phyloP scores from a whole-genome alignment of 1,140 invertebrate genomes.

The Drosophila carrolli region DNA sequence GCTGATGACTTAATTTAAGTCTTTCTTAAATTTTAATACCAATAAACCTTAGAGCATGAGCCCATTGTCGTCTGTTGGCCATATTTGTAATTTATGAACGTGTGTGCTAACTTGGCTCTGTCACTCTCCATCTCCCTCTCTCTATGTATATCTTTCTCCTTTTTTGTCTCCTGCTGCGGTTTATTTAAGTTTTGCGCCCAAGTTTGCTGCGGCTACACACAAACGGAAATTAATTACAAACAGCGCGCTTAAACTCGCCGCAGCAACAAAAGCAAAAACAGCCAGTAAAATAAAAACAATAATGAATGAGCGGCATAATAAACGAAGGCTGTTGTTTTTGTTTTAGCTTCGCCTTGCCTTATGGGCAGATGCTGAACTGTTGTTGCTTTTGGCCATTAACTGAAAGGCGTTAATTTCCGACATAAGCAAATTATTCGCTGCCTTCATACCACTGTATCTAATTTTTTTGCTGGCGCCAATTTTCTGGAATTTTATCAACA shows the following conservation, averaged over 20 bases:
- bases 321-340: constrained; percentile 60
- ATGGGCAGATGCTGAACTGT: constrained; percentile 28
- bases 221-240: constrained; percentile 83
- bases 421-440: constrained; percentile 57
- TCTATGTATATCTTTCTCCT: neutral
- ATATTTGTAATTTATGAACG: constrained; percentile 3
- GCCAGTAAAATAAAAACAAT: constrained; percentile 38
- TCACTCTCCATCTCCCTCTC: neutral
- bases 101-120: constrained; percentile 30
- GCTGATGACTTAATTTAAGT: neutral
- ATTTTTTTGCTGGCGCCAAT: constrained; percentile 57
- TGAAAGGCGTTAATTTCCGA: constrained; percentile 66
- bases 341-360: constrained; percentile 1
- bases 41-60: constrained; percentile 18
- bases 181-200: constrained; percentile 69
- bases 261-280: constrained; percentile 36
- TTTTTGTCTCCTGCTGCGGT: constrained; percentile 59
- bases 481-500: constrained; percentile 73
- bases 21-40: neutral
- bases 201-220: constrained; percentile 75
- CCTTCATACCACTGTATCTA: constrained; percentile 12
- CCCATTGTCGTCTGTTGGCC: constrained; percentile 11
- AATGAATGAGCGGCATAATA: constrained; percentile 77
- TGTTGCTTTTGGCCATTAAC: constrained; percentile 58
- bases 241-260: constrained; percentile 69